These are phyloP conservation scores for Echeneis naucrates DNA, from an alignment of 2,797 vertebrate genomes.

Conservation along the genomic window DNA sequence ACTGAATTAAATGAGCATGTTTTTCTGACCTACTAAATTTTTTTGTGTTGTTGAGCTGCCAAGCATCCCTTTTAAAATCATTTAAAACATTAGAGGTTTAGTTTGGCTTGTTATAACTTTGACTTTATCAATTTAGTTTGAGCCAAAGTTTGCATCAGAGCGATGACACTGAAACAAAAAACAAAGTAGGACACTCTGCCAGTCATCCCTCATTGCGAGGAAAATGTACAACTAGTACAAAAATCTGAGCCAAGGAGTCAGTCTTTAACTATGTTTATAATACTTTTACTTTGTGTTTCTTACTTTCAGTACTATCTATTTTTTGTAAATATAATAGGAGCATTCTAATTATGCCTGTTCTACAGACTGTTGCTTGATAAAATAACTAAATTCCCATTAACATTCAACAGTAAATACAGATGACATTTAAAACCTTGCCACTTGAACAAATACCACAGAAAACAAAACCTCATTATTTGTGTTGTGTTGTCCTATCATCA, in stretches of 20 bases:
- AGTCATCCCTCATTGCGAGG: not conserved
- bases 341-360: not conserved
- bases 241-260: not conserved
- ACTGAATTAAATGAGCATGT: not conserved
- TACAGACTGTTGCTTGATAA: slow-evolving; percentile 6
- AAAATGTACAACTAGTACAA: not conserved
- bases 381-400: slow-evolving; percentile 33
- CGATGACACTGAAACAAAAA: too few species aligned
- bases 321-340: not conserved
- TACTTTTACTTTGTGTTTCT: too few species aligned
- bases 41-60: too few species aligned
- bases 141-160: not conserved
- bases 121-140: not conserved
- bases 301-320: not conserved
- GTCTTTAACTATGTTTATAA: not conserved
- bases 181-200: too few species aligned
- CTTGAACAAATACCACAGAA: slow-evolving; percentile 53
- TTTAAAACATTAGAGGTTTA: not conserved
- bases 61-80: not conserved
- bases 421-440: slow-evolving; percentile 71
- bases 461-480: slow-evolving; percentile 46
- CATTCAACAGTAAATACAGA: slow-evolving; percentile 36
- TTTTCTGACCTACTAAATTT: not conserved
- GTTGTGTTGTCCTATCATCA: slow-evolving; percentile 44
- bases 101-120: not conserved